Base-by-base conservation (phyloP, 2,888 invertebrate species). In the Tachina fera region DNA sequence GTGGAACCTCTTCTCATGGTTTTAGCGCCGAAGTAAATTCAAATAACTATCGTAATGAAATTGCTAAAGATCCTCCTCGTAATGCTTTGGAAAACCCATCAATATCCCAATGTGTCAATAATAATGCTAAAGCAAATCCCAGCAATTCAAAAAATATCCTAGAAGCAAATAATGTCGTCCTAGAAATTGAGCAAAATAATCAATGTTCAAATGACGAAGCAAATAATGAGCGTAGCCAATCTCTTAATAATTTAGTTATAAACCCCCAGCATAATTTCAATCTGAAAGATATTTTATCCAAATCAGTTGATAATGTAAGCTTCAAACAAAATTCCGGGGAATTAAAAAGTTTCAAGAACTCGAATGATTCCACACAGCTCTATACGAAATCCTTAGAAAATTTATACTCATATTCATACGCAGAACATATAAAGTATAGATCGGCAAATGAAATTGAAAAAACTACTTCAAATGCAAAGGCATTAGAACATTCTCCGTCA, bases 11-110 rank as follows among this genome's bases (percentile, higher is more conserved):
- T 60, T 65, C 76, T 43, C 43, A 83, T 14, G 83, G 63, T 65
- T 84, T 84, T 65, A 47, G 72, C 51, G 3, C 80, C 41, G 81
- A 83, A 68, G 84, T 86, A 84, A 86, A 81, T 86, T 70, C 74
- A 58, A 56, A 47, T 58, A 19, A 51, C 31, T 19, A 61, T 60
- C 11, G 5, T 68, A n/a, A 8, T 19, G 45, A 60, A 68, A 58
- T 39, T 10, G 80, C 84, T 84, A 78, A 75, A 19, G 31, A 72
- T 49, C 39, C 56, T 10, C 31, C 56, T 10, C 31, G 31, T 31
- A 68, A 71, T 65, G 45, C 65, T 80, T 68, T 47, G 22, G 14
- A 65, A 51, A 58, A 41, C 11, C 56, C 53, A 60, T n/a, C 51
- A 51, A 43, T 6, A 63, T n/a, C 39, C 13, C 47, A 31, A 61